phyloP scores from a whole-genome alignment of 2,888 invertebrate genomes.

The Rhimphoctona megacephalus region DNA sequence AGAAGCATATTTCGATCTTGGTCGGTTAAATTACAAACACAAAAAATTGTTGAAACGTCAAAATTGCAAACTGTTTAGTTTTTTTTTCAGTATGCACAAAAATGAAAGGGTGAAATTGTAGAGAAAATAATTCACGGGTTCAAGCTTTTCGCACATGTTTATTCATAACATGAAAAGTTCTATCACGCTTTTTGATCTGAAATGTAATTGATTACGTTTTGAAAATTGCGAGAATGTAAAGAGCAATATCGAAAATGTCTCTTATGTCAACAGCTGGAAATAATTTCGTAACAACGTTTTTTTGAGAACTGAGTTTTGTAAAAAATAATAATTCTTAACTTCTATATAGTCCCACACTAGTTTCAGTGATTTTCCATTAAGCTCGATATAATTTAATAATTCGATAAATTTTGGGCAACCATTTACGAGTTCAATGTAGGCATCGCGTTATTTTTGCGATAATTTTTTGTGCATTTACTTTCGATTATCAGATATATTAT shows the following conservation, averaged over 20 bases:
- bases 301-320: too few species aligned
- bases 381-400: too few species aligned
- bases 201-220: background rate
- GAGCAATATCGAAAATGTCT: background rate
- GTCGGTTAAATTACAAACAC: background rate
- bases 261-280: too few species aligned
- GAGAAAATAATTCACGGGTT: background rate
- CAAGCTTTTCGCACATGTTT: too few species aligned
- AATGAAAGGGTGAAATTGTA: background rate
- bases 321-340: too few species aligned
- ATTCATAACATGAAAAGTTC: background rate
- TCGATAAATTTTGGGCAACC: too few species aligned
- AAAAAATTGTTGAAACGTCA: background rate
- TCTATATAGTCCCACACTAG: too few species aligned
- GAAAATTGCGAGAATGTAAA: background rate
- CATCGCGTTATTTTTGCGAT: constrained; percentile 10
- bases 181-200: background rate
- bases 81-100: background rate
- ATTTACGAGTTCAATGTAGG: background rate
- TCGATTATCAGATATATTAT: background rate
- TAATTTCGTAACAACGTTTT: too few species aligned
- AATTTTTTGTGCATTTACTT: constrained; percentile 1
- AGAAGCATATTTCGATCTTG: background rate
- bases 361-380: too few species aligned
- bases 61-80: background rate